These are phyloP conservation scores for Caenorhabditis afra DNA, from an alignment of 2,888 invertebrate species.

Conservation along the genomic window DNA sequence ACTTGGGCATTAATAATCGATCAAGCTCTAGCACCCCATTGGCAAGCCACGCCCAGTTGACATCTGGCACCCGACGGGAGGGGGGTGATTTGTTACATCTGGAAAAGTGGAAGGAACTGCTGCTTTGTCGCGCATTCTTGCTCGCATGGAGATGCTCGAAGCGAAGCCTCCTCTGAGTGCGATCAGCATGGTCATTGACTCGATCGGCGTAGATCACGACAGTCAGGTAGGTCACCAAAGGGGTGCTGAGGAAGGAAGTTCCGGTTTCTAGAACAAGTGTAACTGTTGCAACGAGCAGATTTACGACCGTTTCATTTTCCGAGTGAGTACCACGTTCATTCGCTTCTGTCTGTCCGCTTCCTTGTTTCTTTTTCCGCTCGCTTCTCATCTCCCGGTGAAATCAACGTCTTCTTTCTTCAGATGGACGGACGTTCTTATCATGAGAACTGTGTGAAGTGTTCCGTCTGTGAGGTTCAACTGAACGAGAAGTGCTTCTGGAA, in stretches of 20 bases:
- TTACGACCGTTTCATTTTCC: slow-evolving; percentile 49
- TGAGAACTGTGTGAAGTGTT: slow-evolving; percentile 95
- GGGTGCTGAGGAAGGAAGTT: background rate
- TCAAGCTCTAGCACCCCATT: slow-evolving; percentile 16
- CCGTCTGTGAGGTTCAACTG: slow-evolving; percentile 92
- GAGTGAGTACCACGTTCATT: slow-evolving; percentile 54
- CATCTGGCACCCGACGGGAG: slow-evolving; percentile 30
- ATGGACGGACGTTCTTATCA: slow-evolving; percentile 86
- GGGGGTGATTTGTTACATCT: slow-evolving; percentile 42
- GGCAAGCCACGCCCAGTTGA: slow-evolving; percentile 41
- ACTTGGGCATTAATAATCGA: slow-evolving; percentile 57
- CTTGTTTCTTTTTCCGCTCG: background rate
- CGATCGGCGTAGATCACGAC: slow-evolving; percentile 70
- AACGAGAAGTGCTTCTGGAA: slow-evolving; percentile 98
- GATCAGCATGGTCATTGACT: slow-evolving; percentile 73
- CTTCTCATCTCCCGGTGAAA: background rate
- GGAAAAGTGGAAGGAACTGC: background rate
- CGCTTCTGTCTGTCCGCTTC: slow-evolving; percentile 13
- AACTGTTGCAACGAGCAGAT: slow-evolving; percentile 56
- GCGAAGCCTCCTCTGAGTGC: slow-evolving; percentile 67
- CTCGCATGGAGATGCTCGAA: slow-evolving; percentile 51
- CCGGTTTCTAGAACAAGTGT: slow-evolving; percentile 60
- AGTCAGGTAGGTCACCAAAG: slow-evolving; percentile 36
- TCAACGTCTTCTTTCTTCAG: slow-evolving; percentile 42
- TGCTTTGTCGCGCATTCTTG: slow-evolving; percentile 35